These are phyloP conservation scores for Daboia siamensis DNA, from an alignment of 2,113 vertebrate species.

Conservation along the genomic window DNA sequence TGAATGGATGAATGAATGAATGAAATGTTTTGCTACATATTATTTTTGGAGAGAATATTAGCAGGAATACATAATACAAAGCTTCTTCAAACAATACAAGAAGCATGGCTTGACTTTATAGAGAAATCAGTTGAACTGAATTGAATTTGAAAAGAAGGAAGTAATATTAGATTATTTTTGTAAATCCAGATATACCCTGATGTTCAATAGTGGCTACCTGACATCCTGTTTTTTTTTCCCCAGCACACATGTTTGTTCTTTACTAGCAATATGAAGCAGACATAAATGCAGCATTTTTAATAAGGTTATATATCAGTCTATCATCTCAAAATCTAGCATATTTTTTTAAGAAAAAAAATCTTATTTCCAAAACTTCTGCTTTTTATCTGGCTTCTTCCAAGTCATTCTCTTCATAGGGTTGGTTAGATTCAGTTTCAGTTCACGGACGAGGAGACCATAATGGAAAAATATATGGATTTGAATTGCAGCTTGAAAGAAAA, in stretches of 20 bases:
- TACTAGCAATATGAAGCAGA: slow-evolving; percentile 49
- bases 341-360: slow-evolving; percentile 19
- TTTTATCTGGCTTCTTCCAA: slow-evolving; percentile 32
- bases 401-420: background rate
- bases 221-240: slow-evolving; percentile 64
- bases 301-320: background rate
- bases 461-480: slow-evolving; percentile 11
- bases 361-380: slow-evolving; percentile 19
- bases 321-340: slow-evolving; percentile 31
- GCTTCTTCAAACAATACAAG: background rate
- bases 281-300: slow-evolving; percentile 35
- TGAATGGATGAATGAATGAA: no score
- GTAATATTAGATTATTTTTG: background rate
- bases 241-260: slow-evolving; percentile 42
- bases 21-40: background rate
- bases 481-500: slow-evolving; percentile 13
- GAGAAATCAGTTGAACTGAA: background rate
- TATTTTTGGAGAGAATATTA: background rate
- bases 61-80: background rate
- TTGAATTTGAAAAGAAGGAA: background rate
- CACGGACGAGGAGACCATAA: background rate
- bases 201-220: slow-evolving; percentile 50
- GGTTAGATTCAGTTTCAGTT: slow-evolving; percentile 14
- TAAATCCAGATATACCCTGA: background rate
- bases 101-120: background rate